Conservation (phyloP, 2,888 invertebrate species). For the Mesochorus sp. region DNA sequence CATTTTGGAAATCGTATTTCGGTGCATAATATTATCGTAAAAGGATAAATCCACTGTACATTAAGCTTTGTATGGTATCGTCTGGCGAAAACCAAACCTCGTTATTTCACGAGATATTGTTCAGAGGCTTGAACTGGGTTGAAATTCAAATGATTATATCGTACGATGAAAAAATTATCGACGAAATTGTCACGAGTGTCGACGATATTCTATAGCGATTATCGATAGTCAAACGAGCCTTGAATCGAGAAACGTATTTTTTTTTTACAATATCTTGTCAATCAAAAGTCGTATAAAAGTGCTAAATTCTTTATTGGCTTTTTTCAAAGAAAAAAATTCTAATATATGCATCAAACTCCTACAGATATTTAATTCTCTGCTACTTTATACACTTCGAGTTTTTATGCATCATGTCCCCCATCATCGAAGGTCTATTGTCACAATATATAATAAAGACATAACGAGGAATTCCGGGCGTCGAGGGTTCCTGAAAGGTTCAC, state of each 20-base stretch:
- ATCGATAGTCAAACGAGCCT: too few species aligned
- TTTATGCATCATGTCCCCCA: background rate
- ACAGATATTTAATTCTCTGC: background rate
- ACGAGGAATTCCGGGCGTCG: conserved; percentile 34
- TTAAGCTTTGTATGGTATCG: conserved; percentile 8
- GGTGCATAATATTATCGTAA: conserved; percentile 56
- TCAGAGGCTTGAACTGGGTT: conserved; percentile 18
- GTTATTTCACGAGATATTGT: conserved; percentile 39
- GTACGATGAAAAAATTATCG: conserved; percentile 26
- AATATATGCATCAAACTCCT: background rate
- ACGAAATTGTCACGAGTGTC: background rate
- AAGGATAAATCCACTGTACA: conserved; percentile 12
- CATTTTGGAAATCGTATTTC: conserved; percentile 22
- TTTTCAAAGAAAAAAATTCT: too few species aligned
- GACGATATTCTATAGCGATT: background rate
- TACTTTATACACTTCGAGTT: background rate
- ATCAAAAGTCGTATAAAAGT: too few species aligned
- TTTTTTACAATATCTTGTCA: too few species aligned
- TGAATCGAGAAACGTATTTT: too few species aligned
- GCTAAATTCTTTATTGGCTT: too few species aligned
- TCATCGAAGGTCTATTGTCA: conserved; percentile 36
- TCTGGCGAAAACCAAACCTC: conserved; percentile 22
- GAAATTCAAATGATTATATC: conserved; percentile 28
- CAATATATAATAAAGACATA: conserved; percentile 51
- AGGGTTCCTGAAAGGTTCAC: conserved; percentile 45